phyloP scores from a whole-genome alignment of 2,797 vertebrate genomes.

The Huso huso region DNA sequence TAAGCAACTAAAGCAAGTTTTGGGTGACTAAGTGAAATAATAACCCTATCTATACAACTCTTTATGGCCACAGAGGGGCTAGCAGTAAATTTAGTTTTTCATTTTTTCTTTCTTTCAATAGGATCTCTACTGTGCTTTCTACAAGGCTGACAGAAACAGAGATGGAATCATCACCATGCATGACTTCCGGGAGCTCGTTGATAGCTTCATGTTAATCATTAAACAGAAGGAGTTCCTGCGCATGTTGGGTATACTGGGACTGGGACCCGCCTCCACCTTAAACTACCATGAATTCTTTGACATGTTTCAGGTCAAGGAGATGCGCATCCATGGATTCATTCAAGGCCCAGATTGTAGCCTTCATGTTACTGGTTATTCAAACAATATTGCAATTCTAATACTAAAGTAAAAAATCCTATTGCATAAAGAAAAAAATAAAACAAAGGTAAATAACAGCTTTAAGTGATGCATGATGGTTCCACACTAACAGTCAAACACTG shows the following conservation, averaged over 20 bases:
- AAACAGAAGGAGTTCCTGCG: slow-evolving; percentile 43
- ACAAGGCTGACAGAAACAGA: slow-evolving; percentile 48
- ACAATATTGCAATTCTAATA: no score
- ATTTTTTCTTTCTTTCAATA: slow-evolving; percentile 22
- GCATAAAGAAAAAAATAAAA: no score
- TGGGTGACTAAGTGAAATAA: no score
- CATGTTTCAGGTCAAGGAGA: slow-evolving; percentile 34
- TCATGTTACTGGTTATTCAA: no score
- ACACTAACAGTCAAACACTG: no score
- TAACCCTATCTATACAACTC: no score
- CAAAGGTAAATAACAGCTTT: no score
- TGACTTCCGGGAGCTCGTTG: slow-evolving; percentile 47
- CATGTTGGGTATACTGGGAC: slow-evolving; percentile 47
- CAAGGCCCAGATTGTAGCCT: slow-evolving; percentile 27
- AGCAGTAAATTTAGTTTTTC: not conserved
- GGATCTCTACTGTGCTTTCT: slow-evolving; percentile 59
- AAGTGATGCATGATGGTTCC: no score
- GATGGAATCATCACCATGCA: slow-evolving; percentile 45
- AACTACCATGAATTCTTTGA: slow-evolving; percentile 54
- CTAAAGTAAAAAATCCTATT: no score
- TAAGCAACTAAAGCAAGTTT: no score
- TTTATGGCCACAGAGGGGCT: no score
- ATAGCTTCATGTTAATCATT: slow-evolving; percentile 43
- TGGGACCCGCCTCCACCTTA: slow-evolving; percentile 38
- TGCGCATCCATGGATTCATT: not conserved